Evolutionary conservation across 2,113 vertebrate genomes (phyloP).

Genomic region (Cryptomyrus ogoouensis): DNA sequence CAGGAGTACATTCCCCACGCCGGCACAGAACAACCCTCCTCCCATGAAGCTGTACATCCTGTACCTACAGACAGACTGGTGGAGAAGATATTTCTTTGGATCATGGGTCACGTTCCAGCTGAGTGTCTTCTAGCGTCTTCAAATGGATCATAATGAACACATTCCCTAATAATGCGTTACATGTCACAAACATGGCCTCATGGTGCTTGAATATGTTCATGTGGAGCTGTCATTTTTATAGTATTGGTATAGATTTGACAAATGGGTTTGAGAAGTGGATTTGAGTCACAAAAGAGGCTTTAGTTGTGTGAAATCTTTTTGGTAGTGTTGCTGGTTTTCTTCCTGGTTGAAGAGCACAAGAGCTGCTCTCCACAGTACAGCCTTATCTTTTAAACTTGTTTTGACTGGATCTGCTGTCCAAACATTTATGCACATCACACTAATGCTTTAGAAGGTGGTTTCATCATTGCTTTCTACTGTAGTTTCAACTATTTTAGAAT

Average conservation of each 20-base stretch:
- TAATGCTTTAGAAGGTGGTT: background rate
- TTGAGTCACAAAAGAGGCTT: background rate
- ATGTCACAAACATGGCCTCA: slow-evolving; percentile 41
- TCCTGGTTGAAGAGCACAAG: background rate
- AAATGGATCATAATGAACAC: slow-evolving; percentile 63
- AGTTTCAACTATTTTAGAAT: background rate
- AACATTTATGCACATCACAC: background rate
- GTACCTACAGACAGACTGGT: slow-evolving; percentile 43
- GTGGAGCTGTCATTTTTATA: background rate
- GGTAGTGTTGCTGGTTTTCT: background rate
- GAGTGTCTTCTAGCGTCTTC: slow-evolving; percentile 49
- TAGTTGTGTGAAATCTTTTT: background rate
- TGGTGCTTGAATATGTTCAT: background rate
- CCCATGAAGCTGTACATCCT: slow-evolving; percentile 70
- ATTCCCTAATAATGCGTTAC: slow-evolving; percentile 53
- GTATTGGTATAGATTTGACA: background rate
- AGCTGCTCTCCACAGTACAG: background rate
- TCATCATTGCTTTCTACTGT: background rate
- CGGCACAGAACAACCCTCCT: slow-evolving; percentile 63
- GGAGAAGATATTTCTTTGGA: slow-evolving; percentile 43
- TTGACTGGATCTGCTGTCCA: background rate
- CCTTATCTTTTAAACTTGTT: background rate
- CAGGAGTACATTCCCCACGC: slow-evolving; percentile 64
- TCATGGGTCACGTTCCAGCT: slow-evolving; percentile 37
- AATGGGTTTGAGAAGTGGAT: background rate